A percentile compares a stretch with the other conserved stretches of the same genome.
phyloP scores from a whole-genome alignment of 2,888 invertebrate species.

The Sarcophaga subvicina region DNA sequence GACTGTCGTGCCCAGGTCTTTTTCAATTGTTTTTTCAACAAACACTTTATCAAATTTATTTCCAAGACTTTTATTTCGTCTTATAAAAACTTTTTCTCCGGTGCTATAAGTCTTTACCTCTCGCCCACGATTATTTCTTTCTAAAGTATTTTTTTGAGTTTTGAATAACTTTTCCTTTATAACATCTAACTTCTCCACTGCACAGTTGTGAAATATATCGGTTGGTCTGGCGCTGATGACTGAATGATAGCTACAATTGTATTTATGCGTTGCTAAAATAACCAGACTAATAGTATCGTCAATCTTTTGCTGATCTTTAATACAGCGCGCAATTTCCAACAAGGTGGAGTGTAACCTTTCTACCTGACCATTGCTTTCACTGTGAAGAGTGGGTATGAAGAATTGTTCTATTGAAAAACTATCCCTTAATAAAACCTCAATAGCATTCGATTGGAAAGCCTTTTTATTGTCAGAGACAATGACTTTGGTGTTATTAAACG shows the following conservation, averaged over 20 bases:
- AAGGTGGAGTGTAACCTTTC: slow-evolving; percentile 60
- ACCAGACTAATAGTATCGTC: slow-evolving; percentile 56
- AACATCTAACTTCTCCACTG: slow-evolving; percentile 15
- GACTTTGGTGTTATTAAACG: slow-evolving; percentile 38
- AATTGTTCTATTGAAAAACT: slow-evolving; percentile 36
- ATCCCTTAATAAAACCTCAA: slow-evolving; percentile 25
- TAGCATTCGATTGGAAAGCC: slow-evolving; percentile 50
- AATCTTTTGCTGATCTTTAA: slow-evolving; percentile 63
- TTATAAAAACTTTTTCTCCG: slow-evolving; percentile 53
- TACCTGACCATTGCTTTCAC: slow-evolving; percentile 56
- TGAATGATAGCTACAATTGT: slow-evolving; percentile 57
- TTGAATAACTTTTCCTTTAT: slow-evolving; percentile 28
- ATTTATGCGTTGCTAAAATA: slow-evolving; percentile 57
- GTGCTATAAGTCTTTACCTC: slow-evolving; percentile 39
- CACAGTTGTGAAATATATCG: slow-evolving; percentile 33
- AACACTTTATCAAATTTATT: slow-evolving; percentile 52
- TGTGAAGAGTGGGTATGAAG: slow-evolving; percentile 44
- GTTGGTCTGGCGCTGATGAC: slow-evolving; percentile 51
- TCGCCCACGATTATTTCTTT: slow-evolving; percentile 40
- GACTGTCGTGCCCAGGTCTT: slow-evolving; percentile 1
- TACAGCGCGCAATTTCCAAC: slow-evolving; percentile 53
- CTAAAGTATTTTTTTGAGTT: slow-evolving; percentile 34
- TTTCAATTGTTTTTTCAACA: slow-evolving; percentile 49
- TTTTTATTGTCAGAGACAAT: slow-evolving; percentile 59
- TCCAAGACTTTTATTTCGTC: slow-evolving; percentile 33